A percentile compares a stretch with the other conserved stretches of the same genome.
Conservation (phyloP, 2,888 invertebrate species). For the Trissonchulus sp. region DNA sequence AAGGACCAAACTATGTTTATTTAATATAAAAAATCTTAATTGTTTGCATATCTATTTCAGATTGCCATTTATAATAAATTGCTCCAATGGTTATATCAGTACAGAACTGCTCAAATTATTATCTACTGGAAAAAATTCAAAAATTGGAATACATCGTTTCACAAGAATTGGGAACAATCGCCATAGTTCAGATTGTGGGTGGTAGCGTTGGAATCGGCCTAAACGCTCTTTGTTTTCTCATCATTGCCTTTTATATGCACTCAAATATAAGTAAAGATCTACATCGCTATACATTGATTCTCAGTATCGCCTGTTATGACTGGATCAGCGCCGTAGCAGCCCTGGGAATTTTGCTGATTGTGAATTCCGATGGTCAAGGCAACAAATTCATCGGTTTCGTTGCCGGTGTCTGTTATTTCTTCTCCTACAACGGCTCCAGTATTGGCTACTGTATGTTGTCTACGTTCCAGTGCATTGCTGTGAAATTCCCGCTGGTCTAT, state of each 20-base stretch:
- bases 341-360: neutral
- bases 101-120: neutral
- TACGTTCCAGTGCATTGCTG: neutral
- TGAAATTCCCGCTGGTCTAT: neutral
- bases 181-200: neutral
- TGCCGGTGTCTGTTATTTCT: neutral
- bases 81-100: no score
- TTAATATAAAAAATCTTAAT: no score
- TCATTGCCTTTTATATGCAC: neutral
- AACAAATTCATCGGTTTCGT: neutral
- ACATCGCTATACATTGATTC: neutral
- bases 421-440: neutral
- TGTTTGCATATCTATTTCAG: no score
- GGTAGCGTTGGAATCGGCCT: neutral
- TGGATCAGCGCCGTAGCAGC: neutral
- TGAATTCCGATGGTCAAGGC: neutral
- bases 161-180: neutral
- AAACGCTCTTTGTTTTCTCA: neutral
- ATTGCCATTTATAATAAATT: no score
- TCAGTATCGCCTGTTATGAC: neutral
- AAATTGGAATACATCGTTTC: neutral
- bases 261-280: neutral
- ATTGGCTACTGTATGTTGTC: neutral
- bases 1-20: no score
- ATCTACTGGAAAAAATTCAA: neutral